Evolutionary conservation across 2,797 vertebrate species (phyloP), one percentile per base, ranked within the genome.

Genomic region (Myoxocephalus aenaeus): DNA sequence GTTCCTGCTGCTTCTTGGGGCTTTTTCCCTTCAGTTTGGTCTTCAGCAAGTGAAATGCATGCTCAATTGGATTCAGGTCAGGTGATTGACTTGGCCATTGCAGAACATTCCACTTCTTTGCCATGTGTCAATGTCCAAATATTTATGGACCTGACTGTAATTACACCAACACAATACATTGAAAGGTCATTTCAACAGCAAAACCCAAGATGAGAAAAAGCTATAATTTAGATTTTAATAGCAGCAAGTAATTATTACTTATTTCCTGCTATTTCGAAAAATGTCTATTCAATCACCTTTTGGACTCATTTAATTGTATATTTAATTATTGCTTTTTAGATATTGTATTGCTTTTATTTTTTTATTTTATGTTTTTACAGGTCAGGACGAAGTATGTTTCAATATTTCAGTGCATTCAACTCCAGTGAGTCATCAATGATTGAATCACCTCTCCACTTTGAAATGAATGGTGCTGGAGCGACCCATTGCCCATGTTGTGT

Each of bases 391-490:
- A 4, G 17, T 38, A 38, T n/a, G 15, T 42, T n/a, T 53, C 7
- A 72, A n/a, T 65, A 51, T 69, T 65, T 62, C 34, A 65, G 14
- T 13, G n/a, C 0, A 34, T 63, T 75, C 36, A 29, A 29, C 54
- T 34, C 22, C 3, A 63, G 48, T 51, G 27, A 65, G 65, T 29
- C 40, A 64, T 83, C 27, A 57, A 61, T 71, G 20, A 74, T 62
- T 65, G 15, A 76, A 48, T 25, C 5, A 13, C 48, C 61, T 53
- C 71, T 40, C 29, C 46, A 48, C 18, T 64, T 70, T 79, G 25
- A 65, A 77, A 69, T 36, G 29, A 68, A 36, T 57, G 58, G 64
- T 22, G 36, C 56, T 13, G 69, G 48, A 14, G 65, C 63, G 71
- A 65, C 59, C 44, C 61, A 3, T 34, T 14, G 32, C 9, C 57